phyloP scores from a whole-genome alignment of 2,888 invertebrate species.

The Diarsia dahlii region DNA sequence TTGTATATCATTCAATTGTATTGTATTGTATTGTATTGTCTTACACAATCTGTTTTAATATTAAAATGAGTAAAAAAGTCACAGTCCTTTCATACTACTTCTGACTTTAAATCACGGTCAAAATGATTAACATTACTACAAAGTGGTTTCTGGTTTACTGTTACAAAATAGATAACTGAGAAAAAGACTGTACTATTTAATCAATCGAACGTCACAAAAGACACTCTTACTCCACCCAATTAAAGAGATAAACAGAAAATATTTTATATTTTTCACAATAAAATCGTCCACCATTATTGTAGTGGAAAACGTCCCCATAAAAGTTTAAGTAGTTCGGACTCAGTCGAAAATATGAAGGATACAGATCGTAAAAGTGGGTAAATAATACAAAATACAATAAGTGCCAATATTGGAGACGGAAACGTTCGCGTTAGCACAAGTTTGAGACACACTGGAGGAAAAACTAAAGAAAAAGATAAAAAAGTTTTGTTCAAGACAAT shows the following conservation, averaged over 20 bases:
- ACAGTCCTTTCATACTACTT: no score
- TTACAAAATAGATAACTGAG: no score
- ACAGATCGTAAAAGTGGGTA: slow-evolving; percentile 88
- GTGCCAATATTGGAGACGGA: slow-evolving; percentile 86
- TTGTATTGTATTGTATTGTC: no score
- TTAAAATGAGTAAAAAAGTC: no score
- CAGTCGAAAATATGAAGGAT: slow-evolving; percentile 88
- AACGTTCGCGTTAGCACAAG: slow-evolving; percentile 73
- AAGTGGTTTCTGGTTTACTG: no score
- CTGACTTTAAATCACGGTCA: no score
- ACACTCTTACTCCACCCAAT: slow-evolving; percentile 74
- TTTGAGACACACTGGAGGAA: slow-evolving; percentile 64
- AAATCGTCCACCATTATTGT: slow-evolving; percentile 83
- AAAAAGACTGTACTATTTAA: not conserved
- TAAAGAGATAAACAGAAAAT: slow-evolving; percentile 76
- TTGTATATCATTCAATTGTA: no score
- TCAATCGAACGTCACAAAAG: slow-evolving; percentile 22
- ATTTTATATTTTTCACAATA: slow-evolving; percentile 82
- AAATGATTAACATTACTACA: no score
- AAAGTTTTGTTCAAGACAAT: not conserved
- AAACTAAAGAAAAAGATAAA: not conserved
- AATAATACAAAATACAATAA: slow-evolving; percentile 91
- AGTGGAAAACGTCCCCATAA: slow-evolving; percentile 86
- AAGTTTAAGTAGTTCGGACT: slow-evolving; percentile 89
- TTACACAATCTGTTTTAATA: no score